Evolutionary conservation across 2,113 vertebrate genomes (phyloP).

Genomic region (Neogobius melanostomus): DNA sequence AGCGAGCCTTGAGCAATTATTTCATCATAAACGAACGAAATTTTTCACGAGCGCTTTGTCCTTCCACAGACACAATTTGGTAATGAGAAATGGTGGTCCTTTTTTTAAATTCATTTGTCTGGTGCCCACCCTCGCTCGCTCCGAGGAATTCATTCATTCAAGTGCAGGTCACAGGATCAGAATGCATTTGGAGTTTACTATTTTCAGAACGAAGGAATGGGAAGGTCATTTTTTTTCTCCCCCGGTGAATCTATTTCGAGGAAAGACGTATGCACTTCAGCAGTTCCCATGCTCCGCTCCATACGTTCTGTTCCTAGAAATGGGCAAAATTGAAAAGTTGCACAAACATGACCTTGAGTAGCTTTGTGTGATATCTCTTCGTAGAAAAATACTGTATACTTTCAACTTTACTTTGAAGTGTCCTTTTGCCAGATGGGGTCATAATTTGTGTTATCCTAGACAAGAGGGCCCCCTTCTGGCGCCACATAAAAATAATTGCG

Average conservation of each 20-base stretch:
- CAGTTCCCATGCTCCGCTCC: constrained; percentile 74
- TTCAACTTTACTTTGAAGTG: constrained; percentile 5
- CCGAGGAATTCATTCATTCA: constrained; percentile 75
- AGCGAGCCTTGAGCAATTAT: constrained; percentile 72
- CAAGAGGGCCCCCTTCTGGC: constrained; percentile 31
- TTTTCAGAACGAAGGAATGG: constrained; percentile 76
- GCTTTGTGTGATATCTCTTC: constrained; percentile 14
- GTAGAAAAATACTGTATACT: constrained; percentile 5
- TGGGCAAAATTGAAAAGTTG: constrained; percentile 30
- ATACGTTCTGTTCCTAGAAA: constrained; percentile 36
- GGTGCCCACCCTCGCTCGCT: constrained; percentile 53
- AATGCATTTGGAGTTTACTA: constrained; percentile 65
- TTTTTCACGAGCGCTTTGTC: constrained; percentile 72
- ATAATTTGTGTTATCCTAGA: constrained; percentile 21
- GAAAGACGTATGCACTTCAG: constrained; percentile 42
- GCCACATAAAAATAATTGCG: constrained; percentile 7
- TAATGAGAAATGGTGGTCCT: constrained; percentile 75
- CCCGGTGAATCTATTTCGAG: constrained; percentile 64
- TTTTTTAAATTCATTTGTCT: constrained; percentile 65
- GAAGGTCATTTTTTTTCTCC: constrained; percentile 46
- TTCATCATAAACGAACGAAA: constrained; percentile 73
- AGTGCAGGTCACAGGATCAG: constrained; percentile 61
- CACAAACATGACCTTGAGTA: constrained; percentile 50
- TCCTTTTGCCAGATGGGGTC: background rate
- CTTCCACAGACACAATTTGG: constrained; percentile 79